A percentile compares a stretch with the other conserved stretches of the same genome.
phyloP scores from a whole-genome alignment of 1,140 invertebrate genomes.

The Ladona fulva region DNA sequence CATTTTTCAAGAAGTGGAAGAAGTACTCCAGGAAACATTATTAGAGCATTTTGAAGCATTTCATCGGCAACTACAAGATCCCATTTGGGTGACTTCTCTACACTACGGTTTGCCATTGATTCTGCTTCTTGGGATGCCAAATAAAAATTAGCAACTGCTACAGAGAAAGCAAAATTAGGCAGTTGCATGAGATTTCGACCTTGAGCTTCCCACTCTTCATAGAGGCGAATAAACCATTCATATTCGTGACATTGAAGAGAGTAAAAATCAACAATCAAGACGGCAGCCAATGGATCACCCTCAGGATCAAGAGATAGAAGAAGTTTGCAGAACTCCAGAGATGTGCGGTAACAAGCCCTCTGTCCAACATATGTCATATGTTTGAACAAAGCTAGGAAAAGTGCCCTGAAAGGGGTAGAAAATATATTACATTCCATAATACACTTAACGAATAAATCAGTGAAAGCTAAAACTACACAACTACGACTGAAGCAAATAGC shows the following conservation, averaged over 20 bases:
- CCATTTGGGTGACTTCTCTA: constrained; percentile 27
- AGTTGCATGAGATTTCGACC: constrained; percentile 62
- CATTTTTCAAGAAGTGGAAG: constrained; percentile 67
- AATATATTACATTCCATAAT: constrained; percentile 11
- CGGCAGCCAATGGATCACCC: constrained; percentile 69
- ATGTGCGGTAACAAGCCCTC: constrained; percentile 69
- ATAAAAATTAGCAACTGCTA: constrained; percentile 68
- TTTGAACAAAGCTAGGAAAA: constrained; percentile 78
- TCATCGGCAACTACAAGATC: constrained; percentile 40
- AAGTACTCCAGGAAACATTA: constrained; percentile 76
- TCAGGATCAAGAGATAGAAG: constrained; percentile 71
- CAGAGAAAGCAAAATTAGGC: constrained; percentile 81
- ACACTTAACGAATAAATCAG: not conserved
- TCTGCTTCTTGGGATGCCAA: constrained; percentile 21
- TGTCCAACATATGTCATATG: constrained; percentile 73
- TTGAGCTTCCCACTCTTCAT: constrained; percentile 50
- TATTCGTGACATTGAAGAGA: constrained; percentile 73
- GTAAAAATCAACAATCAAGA: constrained; percentile 79
- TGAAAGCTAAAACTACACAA: too few species aligned
- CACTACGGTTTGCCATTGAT: constrained; percentile 14
- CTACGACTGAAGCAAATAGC: too few species aligned
- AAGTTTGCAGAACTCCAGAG: constrained; percentile 69
- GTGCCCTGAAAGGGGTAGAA: constrained; percentile 45
- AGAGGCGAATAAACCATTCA: constrained; percentile 66
- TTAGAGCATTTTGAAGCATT: constrained; percentile 62